These are phyloP conservation scores for Erpobdella octoculata DNA, from an alignment of 2,888 invertebrate species.

Conservation along the genomic window DNA sequence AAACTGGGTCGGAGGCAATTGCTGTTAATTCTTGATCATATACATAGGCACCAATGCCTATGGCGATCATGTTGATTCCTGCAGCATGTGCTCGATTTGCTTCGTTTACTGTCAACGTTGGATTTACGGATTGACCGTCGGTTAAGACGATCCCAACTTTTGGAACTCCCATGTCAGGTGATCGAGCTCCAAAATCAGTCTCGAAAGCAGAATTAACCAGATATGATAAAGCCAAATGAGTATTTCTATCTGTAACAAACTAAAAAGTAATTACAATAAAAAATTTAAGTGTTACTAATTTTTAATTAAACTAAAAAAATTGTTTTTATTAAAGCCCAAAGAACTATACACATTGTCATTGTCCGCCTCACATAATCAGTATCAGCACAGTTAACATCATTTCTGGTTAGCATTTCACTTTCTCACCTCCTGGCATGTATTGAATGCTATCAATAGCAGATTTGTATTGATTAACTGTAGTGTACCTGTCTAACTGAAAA, in stretches of 20 bases:
- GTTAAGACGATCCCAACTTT: not conserved
- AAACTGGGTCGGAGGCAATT: not conserved
- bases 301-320: no score
- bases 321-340: no score
- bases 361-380: no score
- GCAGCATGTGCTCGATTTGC: not conserved
- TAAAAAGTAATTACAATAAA: not conserved
- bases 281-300: no score
- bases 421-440: not conserved
- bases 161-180: not conserved
- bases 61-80: slow-evolving; percentile 1
- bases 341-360: no score
- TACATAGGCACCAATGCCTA: not conserved
- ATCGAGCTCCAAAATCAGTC: not conserved
- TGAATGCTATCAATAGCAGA: not conserved
- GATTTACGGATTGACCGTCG: not conserved
- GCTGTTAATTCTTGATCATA: not conserved
- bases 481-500: not conserved
- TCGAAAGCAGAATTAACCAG: not conserved
- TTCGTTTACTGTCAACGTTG: not conserved
- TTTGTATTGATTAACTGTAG: not conserved
- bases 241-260: not conserved
- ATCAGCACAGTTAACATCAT: no score
- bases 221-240: not conserved
- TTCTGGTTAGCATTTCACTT: not conserved